Percentiles rank a stretch among this genome's conserved stretches.
These are phyloP conservation scores for Fragum whitleyi DNA, from an alignment of 2,888 invertebrate genomes.

Conservation along the genomic window DNA sequence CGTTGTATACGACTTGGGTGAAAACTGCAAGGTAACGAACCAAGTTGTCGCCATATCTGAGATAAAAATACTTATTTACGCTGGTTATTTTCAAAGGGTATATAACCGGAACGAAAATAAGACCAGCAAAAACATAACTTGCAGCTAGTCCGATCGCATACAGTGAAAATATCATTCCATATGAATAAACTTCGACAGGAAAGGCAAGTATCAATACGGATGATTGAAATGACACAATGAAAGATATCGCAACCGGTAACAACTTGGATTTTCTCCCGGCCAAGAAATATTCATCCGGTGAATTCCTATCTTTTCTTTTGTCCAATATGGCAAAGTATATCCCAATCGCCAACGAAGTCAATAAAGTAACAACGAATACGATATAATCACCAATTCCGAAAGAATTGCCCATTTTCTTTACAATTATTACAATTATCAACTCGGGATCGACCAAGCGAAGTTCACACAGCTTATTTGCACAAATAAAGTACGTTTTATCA, in stretches of 20 bases:
- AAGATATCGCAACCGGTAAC: not conserved
- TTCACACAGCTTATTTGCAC: too few species aligned
- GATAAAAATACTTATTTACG: too few species aligned
- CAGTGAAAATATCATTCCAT: conserved; percentile 1
- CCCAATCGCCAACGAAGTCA: not conserved
- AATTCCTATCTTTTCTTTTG: not conserved
- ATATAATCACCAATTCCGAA: not conserved
- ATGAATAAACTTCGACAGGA: conserved; percentile 23
- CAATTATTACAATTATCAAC: too few species aligned
- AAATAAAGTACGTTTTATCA: too few species aligned
- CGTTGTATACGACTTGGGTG: too few species aligned
- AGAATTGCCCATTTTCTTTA: not conserved
- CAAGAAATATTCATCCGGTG: conserved; percentile 1
- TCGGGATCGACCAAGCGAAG: too few species aligned
- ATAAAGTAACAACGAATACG: not conserved
- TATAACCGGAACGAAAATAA: too few species aligned
- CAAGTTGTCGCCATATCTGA: too few species aligned
- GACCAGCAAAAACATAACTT: conserved; percentile 16
- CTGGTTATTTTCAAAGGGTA: too few species aligned
- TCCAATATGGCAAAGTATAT: conserved; percentile 1
- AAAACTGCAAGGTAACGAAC: too few species aligned
- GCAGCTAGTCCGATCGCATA: not conserved
- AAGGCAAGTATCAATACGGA: not conserved
- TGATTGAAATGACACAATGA: conserved; percentile 7
- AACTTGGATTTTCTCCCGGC: not conserved